A percentile compares a stretch with the other conserved stretches of the same genome.
phyloP scores from a whole-genome alignment of 2,113 vertebrate genomes.

The Zeus faber region DNA sequence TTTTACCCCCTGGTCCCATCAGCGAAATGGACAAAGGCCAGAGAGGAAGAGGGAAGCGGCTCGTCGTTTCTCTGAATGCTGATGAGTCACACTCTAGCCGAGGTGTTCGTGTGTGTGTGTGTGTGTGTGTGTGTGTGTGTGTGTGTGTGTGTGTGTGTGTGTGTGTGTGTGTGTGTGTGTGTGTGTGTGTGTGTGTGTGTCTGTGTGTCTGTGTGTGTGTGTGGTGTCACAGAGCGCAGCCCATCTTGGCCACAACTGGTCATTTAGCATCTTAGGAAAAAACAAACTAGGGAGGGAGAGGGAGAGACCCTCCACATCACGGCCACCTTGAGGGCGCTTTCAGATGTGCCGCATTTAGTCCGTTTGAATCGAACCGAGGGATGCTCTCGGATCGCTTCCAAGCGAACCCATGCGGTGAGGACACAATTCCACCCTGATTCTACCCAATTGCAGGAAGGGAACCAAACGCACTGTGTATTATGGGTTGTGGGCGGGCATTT shows the following conservation, averaged over 20 bases:
- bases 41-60: constrained; percentile 19
- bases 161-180: not conserved
- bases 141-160: constrained; percentile 1
- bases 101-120: constrained; percentile 26
- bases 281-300: not conserved
- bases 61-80: constrained; percentile 49
- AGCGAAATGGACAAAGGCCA: constrained; percentile 25
- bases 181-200: not conserved
- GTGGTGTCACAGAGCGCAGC: not conserved
- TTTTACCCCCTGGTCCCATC: constrained; percentile 38
- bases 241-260: not conserved
- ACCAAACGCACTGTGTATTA: no score
- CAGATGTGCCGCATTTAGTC: no score
- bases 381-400: no score
- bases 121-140: not conserved
- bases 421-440: no score
- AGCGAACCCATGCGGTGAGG: no score
- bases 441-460: no score
- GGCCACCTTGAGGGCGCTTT: no score
- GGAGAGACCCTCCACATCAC: no score
- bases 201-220: not conserved
- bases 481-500: no score
- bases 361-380: no score
- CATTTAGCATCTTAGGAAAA: not conserved
- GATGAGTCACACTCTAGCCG: constrained; percentile 37